Evolutionary conservation across 1,140 invertebrate species (phyloP).

Genomic region (Geopemphigus sp.): DNA sequence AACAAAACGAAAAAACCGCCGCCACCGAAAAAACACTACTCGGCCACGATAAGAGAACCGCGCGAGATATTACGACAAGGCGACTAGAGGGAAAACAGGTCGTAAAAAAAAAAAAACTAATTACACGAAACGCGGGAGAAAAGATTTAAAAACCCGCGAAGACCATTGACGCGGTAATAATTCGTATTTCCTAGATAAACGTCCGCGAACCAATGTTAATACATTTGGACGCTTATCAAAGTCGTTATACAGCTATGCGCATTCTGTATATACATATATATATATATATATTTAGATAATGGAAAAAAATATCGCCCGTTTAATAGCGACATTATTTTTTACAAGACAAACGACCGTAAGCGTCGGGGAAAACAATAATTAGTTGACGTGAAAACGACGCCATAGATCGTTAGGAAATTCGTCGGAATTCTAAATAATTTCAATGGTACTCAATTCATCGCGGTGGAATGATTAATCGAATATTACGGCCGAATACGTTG

Average conservation of each 20-base stretch:
- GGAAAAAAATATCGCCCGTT: not conserved
- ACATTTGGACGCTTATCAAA: not conserved
- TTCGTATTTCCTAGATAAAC: not conserved
- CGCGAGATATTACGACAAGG: not conserved
- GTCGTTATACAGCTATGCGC: not conserved
- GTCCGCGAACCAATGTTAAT: not conserved
- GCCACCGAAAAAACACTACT: not conserved
- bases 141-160: not conserved
- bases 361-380: constrained; percentile 12
- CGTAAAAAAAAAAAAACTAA: constrained; percentile 26
- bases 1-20: not conserved
- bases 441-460: not conserved
- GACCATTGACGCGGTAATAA: not conserved
- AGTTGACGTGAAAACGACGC: not conserved
- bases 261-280: not conserved
- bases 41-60: not conserved
- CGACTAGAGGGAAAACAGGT: not conserved
- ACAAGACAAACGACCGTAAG: not conserved
- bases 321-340: constrained; percentile 3
- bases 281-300: not conserved
- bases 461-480: not conserved
- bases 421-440: not conserved
- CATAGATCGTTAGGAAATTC: not conserved
- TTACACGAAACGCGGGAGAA: not conserved
- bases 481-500: not conserved